Evolutionary conservation across 2,797 vertebrate species (phyloP).

Genomic region (Rhyacichthys aspro): DNA sequence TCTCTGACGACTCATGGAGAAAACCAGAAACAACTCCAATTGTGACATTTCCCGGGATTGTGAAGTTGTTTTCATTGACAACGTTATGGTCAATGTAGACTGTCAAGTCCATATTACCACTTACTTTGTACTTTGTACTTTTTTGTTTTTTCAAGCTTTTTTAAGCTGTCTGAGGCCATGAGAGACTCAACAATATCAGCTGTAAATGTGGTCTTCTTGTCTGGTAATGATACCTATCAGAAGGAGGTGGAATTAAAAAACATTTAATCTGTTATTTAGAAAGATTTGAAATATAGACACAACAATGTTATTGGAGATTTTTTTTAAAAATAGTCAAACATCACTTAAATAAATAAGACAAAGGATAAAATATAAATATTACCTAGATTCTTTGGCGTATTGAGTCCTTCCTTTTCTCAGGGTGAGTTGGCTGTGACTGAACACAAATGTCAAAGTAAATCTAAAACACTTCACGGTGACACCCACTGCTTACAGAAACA

Average conservation of each 20-base stretch:
- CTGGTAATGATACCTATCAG: too few relatives aligned
- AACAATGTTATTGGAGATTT: too few relatives aligned
- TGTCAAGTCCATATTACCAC: conserved; percentile 66
- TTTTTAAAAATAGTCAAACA: too few relatives aligned
- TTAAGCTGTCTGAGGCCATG: too few relatives aligned
- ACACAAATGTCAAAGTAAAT: conserved; percentile 19
- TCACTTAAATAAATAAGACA: too few relatives aligned
- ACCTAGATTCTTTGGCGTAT: conserved; percentile 25
- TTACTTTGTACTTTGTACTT: too few relatives aligned
- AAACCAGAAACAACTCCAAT: conserved; percentile 10
- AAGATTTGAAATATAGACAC: too few relatives aligned
- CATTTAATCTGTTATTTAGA: too few relatives aligned
- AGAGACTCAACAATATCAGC: too few relatives aligned
- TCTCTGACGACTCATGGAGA: conserved; percentile 33
- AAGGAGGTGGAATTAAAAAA: too few relatives aligned
- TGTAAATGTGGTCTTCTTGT: too few relatives aligned
- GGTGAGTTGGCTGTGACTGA: conserved; percentile 6
- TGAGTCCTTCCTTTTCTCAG: not conserved
- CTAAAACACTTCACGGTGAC: conserved; percentile 14
- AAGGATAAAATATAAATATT: conserved; percentile 12
- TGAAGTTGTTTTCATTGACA: conserved; percentile 64
- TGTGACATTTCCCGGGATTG: conserved; percentile 64
- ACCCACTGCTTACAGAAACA: conserved; percentile 26
- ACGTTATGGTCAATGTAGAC: conserved; percentile 29
- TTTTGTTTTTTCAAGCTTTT: too few relatives aligned